A percentile compares a stretch with the other conserved stretches of the same genome.
phyloP scores from a whole-genome alignment of 2,113 vertebrate species.

The Vulpes vulpes region DNA sequence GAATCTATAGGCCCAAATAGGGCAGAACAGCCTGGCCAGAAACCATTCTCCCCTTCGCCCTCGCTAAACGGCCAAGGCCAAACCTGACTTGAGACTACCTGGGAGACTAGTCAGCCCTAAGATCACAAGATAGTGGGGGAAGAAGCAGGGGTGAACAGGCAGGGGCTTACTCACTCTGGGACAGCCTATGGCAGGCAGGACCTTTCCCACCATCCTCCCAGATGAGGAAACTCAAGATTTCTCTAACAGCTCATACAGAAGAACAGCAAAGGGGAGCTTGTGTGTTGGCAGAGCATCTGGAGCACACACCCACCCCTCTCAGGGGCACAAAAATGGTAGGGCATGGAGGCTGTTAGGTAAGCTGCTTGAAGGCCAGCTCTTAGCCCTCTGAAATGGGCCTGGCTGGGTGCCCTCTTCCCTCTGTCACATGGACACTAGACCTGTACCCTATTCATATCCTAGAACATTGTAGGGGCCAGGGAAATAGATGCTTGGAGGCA shows the following conservation, averaged over 20 bases:
- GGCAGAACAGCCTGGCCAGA: neutral
- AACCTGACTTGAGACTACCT: neutral
- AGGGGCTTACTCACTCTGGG: neutral
- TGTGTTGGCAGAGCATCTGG: neutral
- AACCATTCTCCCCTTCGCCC: neutral
- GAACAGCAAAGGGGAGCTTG: neutral
- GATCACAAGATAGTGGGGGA: neutral
- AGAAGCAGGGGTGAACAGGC: neutral
- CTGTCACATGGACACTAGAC: neutral
- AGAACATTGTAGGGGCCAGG: neutral
- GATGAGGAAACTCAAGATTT: neutral
- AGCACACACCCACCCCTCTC: neutral
- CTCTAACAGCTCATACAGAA: neutral
- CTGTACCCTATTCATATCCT: neutral
- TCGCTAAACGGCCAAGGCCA: neutral
- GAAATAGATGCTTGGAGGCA: constrained; percentile 63
- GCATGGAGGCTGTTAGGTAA: neutral
- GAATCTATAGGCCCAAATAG: neutral
- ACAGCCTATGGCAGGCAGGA: neutral
- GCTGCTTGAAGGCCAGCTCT: neutral
- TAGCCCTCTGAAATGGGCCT: neutral
- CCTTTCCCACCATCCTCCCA: neutral
- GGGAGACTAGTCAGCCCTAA: neutral
- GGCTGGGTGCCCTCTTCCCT: neutral
- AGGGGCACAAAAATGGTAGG: neutral